phyloP scores from a whole-genome alignment of 2,888 invertebrate genomes.

The Portevinia maculata region DNA sequence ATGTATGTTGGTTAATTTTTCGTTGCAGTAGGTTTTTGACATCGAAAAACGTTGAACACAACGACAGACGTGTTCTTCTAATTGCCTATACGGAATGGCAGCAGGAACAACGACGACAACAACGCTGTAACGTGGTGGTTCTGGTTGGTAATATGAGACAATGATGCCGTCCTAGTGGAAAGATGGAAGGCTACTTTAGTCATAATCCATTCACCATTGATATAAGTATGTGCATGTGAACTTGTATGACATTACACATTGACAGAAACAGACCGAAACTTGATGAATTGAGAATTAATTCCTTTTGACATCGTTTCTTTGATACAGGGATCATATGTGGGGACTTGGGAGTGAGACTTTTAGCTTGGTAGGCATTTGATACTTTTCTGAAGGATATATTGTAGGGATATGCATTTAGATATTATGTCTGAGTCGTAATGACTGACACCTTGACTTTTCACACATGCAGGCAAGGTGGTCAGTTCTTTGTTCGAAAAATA shows the following conservation, averaged over 20 bases:
- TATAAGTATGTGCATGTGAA: constrained; percentile 17
- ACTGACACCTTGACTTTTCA: constrained; percentile 23
- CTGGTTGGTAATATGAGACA: constrained; percentile 63
- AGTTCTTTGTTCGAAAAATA: constrained; percentile 17
- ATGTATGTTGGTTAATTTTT: constrained; percentile 60
- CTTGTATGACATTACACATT: constrained; percentile 41
- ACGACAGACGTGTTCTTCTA: constrained; percentile 51
- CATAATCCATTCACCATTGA: constrained; percentile 52
- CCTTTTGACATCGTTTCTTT: constrained; percentile 79
- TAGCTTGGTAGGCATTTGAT: constrained; percentile 53
- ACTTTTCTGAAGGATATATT: constrained; percentile 53
- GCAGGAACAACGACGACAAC: constrained; percentile 14
- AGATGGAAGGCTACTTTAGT: constrained; percentile 34
- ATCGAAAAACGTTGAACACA: constrained; percentile 54
- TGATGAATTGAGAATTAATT: constrained; percentile 83
- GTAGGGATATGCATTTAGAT: neutral
- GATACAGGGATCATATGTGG: constrained; percentile 11
- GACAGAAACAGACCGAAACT: constrained; percentile 78
- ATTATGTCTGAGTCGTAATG: neutral
- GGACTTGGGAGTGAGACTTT: neutral
- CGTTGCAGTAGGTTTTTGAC: constrained; percentile 56
- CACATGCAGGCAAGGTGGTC: constrained; percentile 28
- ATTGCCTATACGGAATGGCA: constrained; percentile 59
- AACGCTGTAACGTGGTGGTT: constrained; percentile 20
- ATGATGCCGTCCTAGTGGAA: constrained; percentile 27